Evolutionary conservation across 2,797 vertebrate genomes (phyloP).

Genomic region (Orientallactaga sibirica): DNA sequence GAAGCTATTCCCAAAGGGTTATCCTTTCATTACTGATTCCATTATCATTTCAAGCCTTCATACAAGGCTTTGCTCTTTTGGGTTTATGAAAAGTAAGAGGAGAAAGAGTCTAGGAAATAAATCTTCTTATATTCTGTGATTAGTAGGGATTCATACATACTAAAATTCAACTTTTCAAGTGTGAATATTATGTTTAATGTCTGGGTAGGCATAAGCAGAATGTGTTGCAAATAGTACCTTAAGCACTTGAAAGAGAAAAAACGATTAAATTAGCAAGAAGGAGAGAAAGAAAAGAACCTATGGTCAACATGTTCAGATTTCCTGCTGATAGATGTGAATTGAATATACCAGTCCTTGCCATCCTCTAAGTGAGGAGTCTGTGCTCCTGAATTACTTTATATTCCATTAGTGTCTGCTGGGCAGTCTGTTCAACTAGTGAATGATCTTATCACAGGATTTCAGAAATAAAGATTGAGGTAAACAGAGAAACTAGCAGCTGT

Average conservation of each 20-base stretch:
- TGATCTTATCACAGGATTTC: conserved; percentile 72
- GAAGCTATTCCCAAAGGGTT: neutral
- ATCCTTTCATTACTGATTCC: neutral
- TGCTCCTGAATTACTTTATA: conserved; percentile 85
- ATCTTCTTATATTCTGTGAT: conserved; percentile 14
- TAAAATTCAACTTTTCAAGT: conserved; percentile 49
- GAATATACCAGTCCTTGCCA: conserved; percentile 84
- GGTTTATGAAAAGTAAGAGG: conserved; percentile 59
- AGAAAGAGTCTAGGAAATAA: neutral
- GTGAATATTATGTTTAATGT: conserved; percentile 68
- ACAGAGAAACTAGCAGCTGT: conserved; percentile 60
- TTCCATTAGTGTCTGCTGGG: conserved; percentile 79
- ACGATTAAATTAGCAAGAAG: conserved; percentile 5
- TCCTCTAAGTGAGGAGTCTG: conserved; percentile 80
- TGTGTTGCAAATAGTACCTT: neutral
- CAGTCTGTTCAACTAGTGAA: conserved; percentile 82
- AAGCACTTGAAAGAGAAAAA: conserved; percentile 54
- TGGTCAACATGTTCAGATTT: conserved; percentile 67
- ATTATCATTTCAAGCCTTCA: neutral
- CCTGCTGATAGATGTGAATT: conserved; percentile 82
- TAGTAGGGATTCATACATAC: conserved; percentile 68
- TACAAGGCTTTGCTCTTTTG: neutral
- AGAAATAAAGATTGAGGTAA: conserved; percentile 73
- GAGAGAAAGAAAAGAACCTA: conserved; percentile 61
- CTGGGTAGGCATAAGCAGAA: neutral